These are phyloP conservation scores for Eubasilissa splendida DNA, from an alignment of 2,888 invertebrate species.

Conservation along the genomic window DNA sequence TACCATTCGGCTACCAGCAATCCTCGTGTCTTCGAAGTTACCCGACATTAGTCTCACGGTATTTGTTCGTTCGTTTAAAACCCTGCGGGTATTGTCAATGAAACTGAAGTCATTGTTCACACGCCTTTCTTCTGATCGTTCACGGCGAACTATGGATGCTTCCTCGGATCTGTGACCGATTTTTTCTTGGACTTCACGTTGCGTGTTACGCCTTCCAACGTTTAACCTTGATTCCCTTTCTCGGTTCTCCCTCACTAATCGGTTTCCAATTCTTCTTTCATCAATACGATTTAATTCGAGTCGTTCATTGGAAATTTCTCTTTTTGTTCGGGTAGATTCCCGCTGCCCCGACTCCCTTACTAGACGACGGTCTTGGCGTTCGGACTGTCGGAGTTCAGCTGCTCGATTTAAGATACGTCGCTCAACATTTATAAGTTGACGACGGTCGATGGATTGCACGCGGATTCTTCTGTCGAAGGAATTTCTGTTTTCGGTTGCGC, in stretches of 20 bases:
- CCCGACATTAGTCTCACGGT: too few relatives aligned
- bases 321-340: not conserved
- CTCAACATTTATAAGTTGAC: not conserved
- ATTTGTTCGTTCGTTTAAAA: too few relatives aligned
- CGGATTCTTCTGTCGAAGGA: not conserved
- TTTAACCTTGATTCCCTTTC: not conserved
- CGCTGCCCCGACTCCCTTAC: not conserved
- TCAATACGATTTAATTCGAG: not conserved
- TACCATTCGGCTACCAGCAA: not conserved
- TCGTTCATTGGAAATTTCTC: conserved; percentile 11
- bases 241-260: not conserved
- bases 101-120: too few relatives aligned
- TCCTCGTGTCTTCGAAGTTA: not conserved
- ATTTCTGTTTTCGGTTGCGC: not conserved
- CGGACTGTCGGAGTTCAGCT: conserved; percentile 17
- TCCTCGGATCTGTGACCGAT: not conserved
- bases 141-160: not conserved
- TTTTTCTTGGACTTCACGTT: not conserved
- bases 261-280: not conserved
- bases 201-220: conserved; percentile 16
- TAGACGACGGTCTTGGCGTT: not conserved
- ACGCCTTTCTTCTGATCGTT: not conserved
- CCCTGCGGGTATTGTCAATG: too few relatives aligned
- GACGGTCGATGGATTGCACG: not conserved
- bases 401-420: not conserved